Evolutionary conservation across 2,888 invertebrate genomes (phyloP).

Genomic region (Cephus sareptanus): DNA sequence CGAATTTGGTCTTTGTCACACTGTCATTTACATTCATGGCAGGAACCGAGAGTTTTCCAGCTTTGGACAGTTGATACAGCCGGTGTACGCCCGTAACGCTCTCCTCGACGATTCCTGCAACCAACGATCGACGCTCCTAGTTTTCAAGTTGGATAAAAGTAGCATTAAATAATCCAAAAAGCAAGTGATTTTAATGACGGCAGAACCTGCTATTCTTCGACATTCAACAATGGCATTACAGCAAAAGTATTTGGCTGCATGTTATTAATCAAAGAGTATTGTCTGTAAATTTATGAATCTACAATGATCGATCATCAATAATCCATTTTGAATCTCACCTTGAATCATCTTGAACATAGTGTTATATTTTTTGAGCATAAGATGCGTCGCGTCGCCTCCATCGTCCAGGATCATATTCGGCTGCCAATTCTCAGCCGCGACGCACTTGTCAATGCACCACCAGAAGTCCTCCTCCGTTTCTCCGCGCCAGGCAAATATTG

Average conservation of each 20-base stretch:
- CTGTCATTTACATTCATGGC: slow-evolving; percentile 99
- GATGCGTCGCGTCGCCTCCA: slow-evolving; percentile 96
- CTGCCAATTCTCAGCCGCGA: slow-evolving; percentile 92
- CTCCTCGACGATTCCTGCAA: slow-evolving; percentile 92
- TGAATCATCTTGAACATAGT: slow-evolving; percentile 93
- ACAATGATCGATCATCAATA: background rate
- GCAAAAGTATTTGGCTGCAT: too few relatives aligned
- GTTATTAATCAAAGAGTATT: too few relatives aligned
- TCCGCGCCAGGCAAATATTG: slow-evolving; percentile 96
- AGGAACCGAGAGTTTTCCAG: slow-evolving; percentile 92
- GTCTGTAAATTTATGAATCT: too few relatives aligned
- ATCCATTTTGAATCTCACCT: slow-evolving; percentile 65
- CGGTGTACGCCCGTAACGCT: slow-evolving; percentile 98
- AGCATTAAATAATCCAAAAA: too few relatives aligned
- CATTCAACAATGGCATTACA: too few relatives aligned
- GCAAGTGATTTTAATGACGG: too few relatives aligned
- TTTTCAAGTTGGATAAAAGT: too few relatives aligned
- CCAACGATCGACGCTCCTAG: slow-evolving; percentile 11
- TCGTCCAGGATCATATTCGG: slow-evolving; percentile 98
- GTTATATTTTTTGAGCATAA: slow-evolving; percentile 95
- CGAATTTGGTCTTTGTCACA: slow-evolving; percentile 98
- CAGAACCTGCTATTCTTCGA: too few relatives aligned
- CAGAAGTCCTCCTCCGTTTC: slow-evolving; percentile 98
- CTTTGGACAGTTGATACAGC: slow-evolving; percentile 94
- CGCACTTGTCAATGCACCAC: slow-evolving; percentile 98